Evolutionary conservation across 2,888 invertebrate species (phyloP).

Genomic region (Pyrocoelia pectoralis): DNA sequence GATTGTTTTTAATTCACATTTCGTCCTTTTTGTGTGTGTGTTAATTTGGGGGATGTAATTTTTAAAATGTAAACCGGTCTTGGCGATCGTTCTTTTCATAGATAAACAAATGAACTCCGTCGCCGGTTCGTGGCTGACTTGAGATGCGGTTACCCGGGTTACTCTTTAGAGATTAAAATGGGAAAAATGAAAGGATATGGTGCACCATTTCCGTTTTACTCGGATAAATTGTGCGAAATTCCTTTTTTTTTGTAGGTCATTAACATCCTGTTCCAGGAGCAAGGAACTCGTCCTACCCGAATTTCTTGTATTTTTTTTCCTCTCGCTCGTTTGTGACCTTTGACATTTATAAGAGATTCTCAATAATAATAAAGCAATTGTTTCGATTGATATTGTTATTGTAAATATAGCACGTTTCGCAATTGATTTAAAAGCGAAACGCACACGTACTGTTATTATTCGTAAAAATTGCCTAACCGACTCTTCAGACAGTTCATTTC

Average conservation of each 20-base stretch:
- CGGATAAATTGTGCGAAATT: too few species aligned
- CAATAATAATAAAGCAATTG: background rate
- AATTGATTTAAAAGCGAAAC: background rate
- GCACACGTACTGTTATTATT: background rate
- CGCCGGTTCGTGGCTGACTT: too few species aligned
- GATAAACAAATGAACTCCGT: too few species aligned
- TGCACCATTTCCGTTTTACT: too few species aligned
- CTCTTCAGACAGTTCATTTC: too few species aligned
- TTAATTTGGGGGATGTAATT: too few species aligned
- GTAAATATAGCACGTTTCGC: background rate
- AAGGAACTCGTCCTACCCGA: constrained; percentile 21
- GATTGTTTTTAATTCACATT: background rate
- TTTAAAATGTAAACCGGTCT: too few species aligned
- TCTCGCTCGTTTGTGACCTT: background rate
- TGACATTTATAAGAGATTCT: background rate
- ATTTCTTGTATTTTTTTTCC: constrained; percentile 6
- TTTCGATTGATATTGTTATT: background rate
- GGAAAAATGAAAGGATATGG: background rate
- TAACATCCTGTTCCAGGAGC: constrained; percentile 22
- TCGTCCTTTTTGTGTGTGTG: too few species aligned
- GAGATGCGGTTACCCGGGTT: background rate
- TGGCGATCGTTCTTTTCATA: too few species aligned
- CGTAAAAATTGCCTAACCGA: background rate
- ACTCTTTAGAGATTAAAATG: background rate
- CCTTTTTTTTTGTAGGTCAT: constrained; percentile 26